Percentiles rank a stretch among this genome's conserved stretches.
Evolutionary conservation across 2,113 vertebrate species (phyloP).

Genomic region (Malurus elegans): DNA sequence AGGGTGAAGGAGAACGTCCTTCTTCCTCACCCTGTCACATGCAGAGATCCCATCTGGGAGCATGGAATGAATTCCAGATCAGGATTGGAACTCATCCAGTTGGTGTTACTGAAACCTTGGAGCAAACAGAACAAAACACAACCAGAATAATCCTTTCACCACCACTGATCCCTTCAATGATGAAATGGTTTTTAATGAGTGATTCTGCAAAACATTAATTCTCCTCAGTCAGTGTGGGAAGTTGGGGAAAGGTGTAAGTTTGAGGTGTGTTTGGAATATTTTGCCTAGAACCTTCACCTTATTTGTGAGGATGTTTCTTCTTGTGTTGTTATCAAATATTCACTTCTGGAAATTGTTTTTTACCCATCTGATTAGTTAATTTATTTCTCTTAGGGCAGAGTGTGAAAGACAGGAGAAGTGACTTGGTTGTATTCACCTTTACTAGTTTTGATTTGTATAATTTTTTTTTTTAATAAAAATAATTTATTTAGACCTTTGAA

Average conservation of each 20-base stretch:
- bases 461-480: background rate
- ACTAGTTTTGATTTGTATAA: background rate
- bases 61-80: background rate
- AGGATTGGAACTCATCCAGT: background rate
- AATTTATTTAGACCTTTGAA: background rate
- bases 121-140: background rate
- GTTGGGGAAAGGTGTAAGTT: background rate
- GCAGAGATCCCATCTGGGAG: conserved; percentile 19
- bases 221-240: background rate
- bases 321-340: background rate
- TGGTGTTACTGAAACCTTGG: background rate
- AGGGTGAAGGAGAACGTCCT: background rate
- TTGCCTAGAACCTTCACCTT: background rate
- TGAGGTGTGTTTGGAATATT: background rate
- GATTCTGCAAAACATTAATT: background rate
- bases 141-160: background rate
- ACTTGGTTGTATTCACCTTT: background rate
- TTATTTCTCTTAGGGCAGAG: conserved; percentile 7
- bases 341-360: background rate
- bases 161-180: background rate
- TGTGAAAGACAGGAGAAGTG: background rate
- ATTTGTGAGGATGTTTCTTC: background rate
- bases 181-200: accelerated
- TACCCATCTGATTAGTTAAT: background rate
- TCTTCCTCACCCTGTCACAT: background rate